Evolutionary conservation across 2,888 invertebrate species (phyloP), one percentile per base, ranked within the genome.

Genomic region (Aleiodes testaceus): DNA sequence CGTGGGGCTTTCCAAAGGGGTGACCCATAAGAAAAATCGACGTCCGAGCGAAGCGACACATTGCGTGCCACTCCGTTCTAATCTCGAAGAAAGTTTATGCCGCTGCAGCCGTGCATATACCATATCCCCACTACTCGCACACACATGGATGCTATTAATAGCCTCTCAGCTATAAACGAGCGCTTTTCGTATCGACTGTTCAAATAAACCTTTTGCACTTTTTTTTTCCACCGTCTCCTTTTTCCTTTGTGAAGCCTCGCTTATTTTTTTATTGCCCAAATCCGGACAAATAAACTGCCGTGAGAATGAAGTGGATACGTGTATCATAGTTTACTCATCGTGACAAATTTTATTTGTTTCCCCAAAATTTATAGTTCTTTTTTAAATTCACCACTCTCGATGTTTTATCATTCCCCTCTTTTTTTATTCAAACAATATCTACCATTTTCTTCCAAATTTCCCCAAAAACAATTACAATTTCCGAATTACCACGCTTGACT

Each of bases 11-110:
- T 36, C 36, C 61, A 68, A 72, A 69, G 74, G 63, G 75, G 72
- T 81, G 82, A 83, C 80, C 82, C 82, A 81, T 82, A 82, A 85
- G 83, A 85, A 84, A 85, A 84, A 83, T 85, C 81, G 83, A 82
- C 82, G 80, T 80, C 75, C 74, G 68, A 74, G 74, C 76, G 70
- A 78, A 78, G 76, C 69, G 59, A 69, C 69, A 68, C 75, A 75
- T 84, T 81, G 83, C 84, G 82, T 85, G 81, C 78, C 76, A 76
- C 78, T 73, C 72, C 72, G 75, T 59, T 77, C 82, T 84, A 84
- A 85, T 84, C 82, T 81, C 77, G 76, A 82, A 79, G 80, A 81
- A 81, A 85, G 81, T 84, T 85, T 82, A 83, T 84, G 80, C 79
- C 63, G 76, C 79, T 81, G 81, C 81, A 77, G 81, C 66, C 65